Percentiles rank a stretch among this genome's conserved stretches.
Conservation (phyloP, 2,797 vertebrate species). For the Ciconia nigra region DNA sequence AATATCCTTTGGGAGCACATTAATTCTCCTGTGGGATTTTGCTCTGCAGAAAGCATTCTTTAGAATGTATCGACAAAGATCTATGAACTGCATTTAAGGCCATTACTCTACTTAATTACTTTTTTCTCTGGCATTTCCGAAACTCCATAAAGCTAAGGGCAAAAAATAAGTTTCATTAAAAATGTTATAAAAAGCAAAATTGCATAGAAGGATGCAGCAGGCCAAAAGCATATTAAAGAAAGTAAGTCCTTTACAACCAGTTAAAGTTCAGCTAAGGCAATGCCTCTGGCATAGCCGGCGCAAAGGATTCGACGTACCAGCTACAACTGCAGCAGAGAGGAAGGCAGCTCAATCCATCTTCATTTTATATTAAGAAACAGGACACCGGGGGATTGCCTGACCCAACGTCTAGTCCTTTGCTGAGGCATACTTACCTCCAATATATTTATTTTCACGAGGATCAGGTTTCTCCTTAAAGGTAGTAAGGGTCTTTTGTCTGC, state of each 20-base stretch:
- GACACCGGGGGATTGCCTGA: not conserved
- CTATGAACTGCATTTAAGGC: not conserved
- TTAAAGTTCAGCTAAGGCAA: not conserved
- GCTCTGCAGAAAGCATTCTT: not conserved
- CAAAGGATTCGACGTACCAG: not conserved
- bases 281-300: not conserved
- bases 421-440: not conserved
- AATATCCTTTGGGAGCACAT: not conserved
- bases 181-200: slow-evolving; percentile 1
- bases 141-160: not conserved
- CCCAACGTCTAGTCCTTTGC: not conserved
- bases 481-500: not conserved
- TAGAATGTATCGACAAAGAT: not conserved
- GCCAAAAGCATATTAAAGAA: not conserved
- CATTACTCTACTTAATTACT: slow-evolving; percentile 5
- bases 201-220: not conserved
- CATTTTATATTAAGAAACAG: not conserved
- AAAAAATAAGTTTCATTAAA: slow-evolving; percentile 17
- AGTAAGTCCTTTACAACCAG: not conserved
- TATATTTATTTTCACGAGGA: not conserved
- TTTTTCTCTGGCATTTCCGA: not conserved
- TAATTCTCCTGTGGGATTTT: not conserved
- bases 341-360: not conserved
- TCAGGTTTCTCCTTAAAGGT: not conserved
- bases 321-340: not conserved